Evolutionary conservation across 2,888 invertebrate species (phyloP), one percentile per base, ranked within the genome.

Genomic region (Brassicogethes aeneus): DNA sequence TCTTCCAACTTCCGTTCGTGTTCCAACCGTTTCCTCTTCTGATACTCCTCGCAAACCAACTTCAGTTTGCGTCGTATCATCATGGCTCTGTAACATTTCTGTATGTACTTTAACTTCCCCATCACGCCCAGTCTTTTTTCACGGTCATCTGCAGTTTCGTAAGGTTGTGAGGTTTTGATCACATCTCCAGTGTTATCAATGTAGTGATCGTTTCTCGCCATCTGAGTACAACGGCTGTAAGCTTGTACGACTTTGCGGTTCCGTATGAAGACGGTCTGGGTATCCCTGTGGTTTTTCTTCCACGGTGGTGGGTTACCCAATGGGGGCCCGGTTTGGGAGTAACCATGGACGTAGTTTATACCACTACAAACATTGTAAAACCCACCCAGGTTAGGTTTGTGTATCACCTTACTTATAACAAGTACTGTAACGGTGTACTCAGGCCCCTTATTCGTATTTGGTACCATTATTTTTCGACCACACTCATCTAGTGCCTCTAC

Each of bases 321-420:
- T 37, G 71, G 72, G 31, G 80, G 81, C 0, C 78, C 79, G 2
- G 92, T 92, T 70, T 93, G 92, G 0, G 86, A 80, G 47, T 76
- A 80, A 2, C 89, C 92, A 67, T 94, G 84, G 53, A 87, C 79
- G 61, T 82, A 93, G 54, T 82, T 76, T 5, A 74, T 65, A 15
- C 82, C 80, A 40, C 81, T 85, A 38, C 74, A 61, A 50, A 75
- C 76, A 64, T 93, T 77, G 43, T 75, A 72, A 66, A 84, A 93
- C 17, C 93, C 93, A 37, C 91, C 89, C 50, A 84, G 66, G 68
- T 80, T 86, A 0, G 88, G 86, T 60, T 91, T 92, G 31, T 71
- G 60, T 29, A 82, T 80, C 1, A 68, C 59, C 29, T 71, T 66
- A 53, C 77, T 74, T 50, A 75, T 73, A 46, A 80, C 75, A 62